Conservation (phyloP, 1,140 invertebrate species). For the Spodoptera frugiperda region DNA sequence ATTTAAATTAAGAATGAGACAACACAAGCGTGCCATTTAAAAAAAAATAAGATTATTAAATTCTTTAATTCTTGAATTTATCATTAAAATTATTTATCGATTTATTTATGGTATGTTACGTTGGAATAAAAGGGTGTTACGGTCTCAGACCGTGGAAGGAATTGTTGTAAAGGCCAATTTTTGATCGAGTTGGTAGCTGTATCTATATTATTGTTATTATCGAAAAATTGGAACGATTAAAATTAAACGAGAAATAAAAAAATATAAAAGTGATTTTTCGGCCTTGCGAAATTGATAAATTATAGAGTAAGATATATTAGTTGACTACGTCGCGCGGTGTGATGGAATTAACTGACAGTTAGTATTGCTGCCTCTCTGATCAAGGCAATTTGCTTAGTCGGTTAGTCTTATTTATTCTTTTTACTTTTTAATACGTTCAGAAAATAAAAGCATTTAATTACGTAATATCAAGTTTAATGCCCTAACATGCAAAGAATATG, state of each 20-base stretch:
- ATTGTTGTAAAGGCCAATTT: slow-evolving; percentile 15
- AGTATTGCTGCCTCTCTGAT: background rate
- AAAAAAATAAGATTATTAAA: slow-evolving; percentile 10
- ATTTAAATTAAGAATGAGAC: background rate
- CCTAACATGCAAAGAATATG: too few relatives aligned
- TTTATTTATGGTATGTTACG: background rate
- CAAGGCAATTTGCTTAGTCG: too few relatives aligned
- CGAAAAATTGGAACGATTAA: slow-evolving; percentile 52
- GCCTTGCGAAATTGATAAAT: slow-evolving; percentile 52
- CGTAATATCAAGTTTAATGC: too few relatives aligned
- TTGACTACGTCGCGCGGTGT: background rate
- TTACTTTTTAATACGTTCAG: too few relatives aligned
- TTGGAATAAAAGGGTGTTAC: slow-evolving; percentile 1
- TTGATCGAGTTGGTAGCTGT: slow-evolving; percentile 28
- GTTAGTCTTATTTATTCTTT: too few relatives aligned
- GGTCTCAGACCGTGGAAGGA: slow-evolving; percentile 17
- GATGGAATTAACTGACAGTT: slow-evolving; percentile 1
- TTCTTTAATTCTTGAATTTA: slow-evolving; percentile 10
- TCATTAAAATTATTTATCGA: background rate
- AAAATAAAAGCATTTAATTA: too few relatives aligned
- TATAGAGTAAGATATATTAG: slow-evolving; percentile 9
- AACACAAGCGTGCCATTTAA: background rate
- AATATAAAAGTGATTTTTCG: slow-evolving; percentile 54
- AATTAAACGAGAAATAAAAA: slow-evolving; percentile 49
- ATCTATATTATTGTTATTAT: slow-evolving; percentile 42